Evolutionary conservation across 2,113 vertebrate species (phyloP), one percentile per base, ranked within the genome.

Genomic region (Columba janthina): DNA sequence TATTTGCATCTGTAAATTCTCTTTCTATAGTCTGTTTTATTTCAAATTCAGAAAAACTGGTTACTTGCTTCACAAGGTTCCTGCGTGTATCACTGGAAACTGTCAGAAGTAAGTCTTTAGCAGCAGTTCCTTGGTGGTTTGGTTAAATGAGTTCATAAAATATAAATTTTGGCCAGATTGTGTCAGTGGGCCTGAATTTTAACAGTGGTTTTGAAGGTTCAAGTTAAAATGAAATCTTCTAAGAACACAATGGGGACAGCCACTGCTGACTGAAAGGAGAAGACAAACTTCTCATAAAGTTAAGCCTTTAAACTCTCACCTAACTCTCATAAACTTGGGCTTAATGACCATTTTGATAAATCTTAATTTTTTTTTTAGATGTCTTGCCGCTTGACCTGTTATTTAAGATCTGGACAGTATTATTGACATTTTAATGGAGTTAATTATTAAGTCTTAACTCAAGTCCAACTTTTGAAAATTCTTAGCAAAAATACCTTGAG

Each of bases 1-100:
- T 93, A 76, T 96, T 93, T 96, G 53, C 32, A 76, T 84, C 62
- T 85, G 32, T 67, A 61, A 89, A 74, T 95, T 93, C 14, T 87
- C 91, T 69, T 42, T 61, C 21, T 64, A 12, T 77, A 75, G n/a
- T 81, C 20, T 48, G 28, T 66, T 83, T 82, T 65, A 62, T 72
- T 84, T 91, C 29, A 79, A 92, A 90, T 42, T 60, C 64, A 26
- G 74, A 50, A 71, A 61, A 79, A 81, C 10, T 79, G 21, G 65
- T 94, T 76, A 56, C 40, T 79, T 89, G 53, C 34, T 94, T 93
- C 42, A 40, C 50, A 72, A 57, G 61, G 16, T 79, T 93, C 17
- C 29, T 86, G 57, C 46, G 4, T 51, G 10, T 42, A 4, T 75
- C 67, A 44, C 14, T 87, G 77, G 28, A 80, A 82, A 28, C 57